Base-by-base conservation (phyloP, 2,888 invertebrate genomes). In the Nowickia ferox region DNA sequence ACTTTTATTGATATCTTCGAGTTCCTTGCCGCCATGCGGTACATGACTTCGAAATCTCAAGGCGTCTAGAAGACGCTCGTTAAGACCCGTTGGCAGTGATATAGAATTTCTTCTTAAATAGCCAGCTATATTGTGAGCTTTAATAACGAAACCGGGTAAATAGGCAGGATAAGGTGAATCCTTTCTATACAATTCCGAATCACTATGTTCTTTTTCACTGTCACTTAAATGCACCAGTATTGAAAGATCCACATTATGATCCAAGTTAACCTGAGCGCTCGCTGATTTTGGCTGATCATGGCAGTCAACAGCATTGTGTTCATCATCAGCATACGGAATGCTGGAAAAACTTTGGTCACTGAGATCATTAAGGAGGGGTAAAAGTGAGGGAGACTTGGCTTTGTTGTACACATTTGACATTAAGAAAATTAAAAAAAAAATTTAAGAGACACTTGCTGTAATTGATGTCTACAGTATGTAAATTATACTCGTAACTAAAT, bases 41-140 rank as follows among this genome's bases (percentile, higher is more conserved):
- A 90, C 86, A 80, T 90, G 90, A 61, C 90, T 89, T 46, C 91
- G 90, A 80, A 95, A 89, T 22, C 95, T 94, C 69, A 95, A 88
- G 6, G 94, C 94, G 88, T 95, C 94, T 87, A 94, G 88, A 83
- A 95, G 95, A n/a, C 79, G 72, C n/a, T 79, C 46, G 68, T 65
- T 80, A 15, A 86, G 76, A 11, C 83, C 86, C 13, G 83, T 53
- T 63, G 86, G 87, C 48, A 87, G 30, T 4, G 87, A 87, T 61
- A 87, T 84, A 3, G 87, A 87, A 57, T 87, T 87, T 46, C 85
- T 78, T 71, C 68, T 69, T 44, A 90, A 89, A 17, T 85, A 84
- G 6, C 88, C 88, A 19, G 87, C 82, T 46, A 87, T 76, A 84
- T 87, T 86, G 59, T 84, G 82, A 1, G 78, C 84, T n/a, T 76